Percentiles rank a stretch among this genome's conserved stretches.
Conservation (phyloP, 2,888 invertebrate genomes). For the Tuta absoluta region DNA sequence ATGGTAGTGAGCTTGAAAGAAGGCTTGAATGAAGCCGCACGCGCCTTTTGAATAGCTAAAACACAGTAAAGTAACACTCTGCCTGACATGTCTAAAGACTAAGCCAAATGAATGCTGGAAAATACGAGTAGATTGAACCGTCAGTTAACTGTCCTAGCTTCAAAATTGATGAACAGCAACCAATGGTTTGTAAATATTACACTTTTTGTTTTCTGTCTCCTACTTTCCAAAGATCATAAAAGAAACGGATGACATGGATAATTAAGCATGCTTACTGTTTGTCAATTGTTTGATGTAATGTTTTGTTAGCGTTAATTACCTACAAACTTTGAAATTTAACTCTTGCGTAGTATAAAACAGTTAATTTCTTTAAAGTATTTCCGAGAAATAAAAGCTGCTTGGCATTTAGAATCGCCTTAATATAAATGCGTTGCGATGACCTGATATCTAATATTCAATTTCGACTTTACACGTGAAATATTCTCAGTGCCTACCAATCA, state of each 20-base stretch:
- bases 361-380: neutral
- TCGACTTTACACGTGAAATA: too few relatives aligned
- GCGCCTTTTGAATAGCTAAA: slow-evolving; percentile 1
- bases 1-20: slow-evolving; percentile 7
- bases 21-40: slow-evolving; percentile 8
- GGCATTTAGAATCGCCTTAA: neutral
- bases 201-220: neutral
- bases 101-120: neutral
- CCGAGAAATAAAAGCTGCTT: neutral
- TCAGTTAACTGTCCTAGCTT: neutral
- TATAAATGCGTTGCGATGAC: too few relatives aligned
- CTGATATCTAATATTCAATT: too few relatives aligned
- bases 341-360: too few relatives aligned
- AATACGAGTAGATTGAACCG: neutral
- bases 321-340: too few relatives aligned
- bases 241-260: neutral
- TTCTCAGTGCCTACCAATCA: too few relatives aligned
- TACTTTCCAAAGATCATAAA: neutral
- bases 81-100: neutral
- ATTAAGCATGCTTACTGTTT: slow-evolving; percentile 6
- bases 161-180: neutral
- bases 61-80: neutral
- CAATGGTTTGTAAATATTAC: neutral
- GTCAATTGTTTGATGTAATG: neutral
- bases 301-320: too few relatives aligned